phyloP scores from a whole-genome alignment of 2,113 vertebrate genomes.

The Gasterosteus nipponicus region DNA sequence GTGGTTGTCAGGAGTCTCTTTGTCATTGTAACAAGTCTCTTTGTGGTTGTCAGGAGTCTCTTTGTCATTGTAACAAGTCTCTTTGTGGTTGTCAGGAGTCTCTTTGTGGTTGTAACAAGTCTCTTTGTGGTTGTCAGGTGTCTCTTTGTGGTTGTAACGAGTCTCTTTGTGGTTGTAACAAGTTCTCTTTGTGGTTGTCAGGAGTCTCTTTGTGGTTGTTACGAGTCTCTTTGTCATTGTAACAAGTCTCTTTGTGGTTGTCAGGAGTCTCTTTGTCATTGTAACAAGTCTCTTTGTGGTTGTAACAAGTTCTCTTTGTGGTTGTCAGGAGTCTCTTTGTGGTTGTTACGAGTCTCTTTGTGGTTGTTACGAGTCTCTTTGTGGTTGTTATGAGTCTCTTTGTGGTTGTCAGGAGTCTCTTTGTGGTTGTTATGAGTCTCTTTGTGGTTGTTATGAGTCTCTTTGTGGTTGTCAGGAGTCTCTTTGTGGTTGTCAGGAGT shows the following conservation, averaged over 20 bases:
- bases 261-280: neutral
- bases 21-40: neutral
- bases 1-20: no score
- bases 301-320: no score
- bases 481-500: neutral
- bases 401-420: no score
- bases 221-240: neutral
- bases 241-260: neutral
- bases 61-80: no score
- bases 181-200: no score
- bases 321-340: neutral
- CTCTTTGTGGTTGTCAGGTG: neutral
- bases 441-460: no score
- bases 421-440: no score
- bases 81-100: neutral
- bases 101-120: neutral
- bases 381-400: neutral
- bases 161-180: neutral
- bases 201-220: neutral
- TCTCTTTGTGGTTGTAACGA: neutral
- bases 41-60: neutral
- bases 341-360: no score
- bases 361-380: neutral
- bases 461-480: neutral
- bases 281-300: no score